Percentiles rank a stretch among this genome's conserved stretches.
Evolutionary conservation across 2,888 invertebrate genomes (phyloP).

Genomic region (Drosophila monieri): DNA sequence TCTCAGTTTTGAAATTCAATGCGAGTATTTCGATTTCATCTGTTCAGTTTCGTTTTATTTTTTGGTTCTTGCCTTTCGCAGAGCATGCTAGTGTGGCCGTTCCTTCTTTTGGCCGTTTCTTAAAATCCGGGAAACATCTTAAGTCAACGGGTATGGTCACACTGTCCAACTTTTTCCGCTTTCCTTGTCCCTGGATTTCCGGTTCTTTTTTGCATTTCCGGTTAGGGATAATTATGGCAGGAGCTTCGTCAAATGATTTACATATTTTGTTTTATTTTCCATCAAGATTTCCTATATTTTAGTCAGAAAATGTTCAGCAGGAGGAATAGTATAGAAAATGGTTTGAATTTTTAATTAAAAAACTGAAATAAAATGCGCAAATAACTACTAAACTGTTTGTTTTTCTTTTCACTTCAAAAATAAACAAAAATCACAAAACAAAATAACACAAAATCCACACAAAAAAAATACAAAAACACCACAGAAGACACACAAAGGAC

Average conservation of each 20-base stretch:
- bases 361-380: neutral
- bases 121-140: neutral
- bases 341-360: neutral
- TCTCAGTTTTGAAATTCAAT: conserved; percentile 14
- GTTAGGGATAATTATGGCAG: neutral
- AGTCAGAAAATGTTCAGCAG: neutral
- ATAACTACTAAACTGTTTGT: neutral
- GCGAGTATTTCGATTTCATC: conserved; percentile 7
- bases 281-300: no score
- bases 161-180: neutral
- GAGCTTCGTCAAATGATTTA: no score
- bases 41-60: conserved; percentile 18
- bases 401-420: conserved; percentile 3
- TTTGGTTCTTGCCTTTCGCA: conserved; percentile 3
- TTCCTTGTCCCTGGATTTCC: neutral
- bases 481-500: neutral
- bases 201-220: neutral
- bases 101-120: neutral
- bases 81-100: conserved; percentile 1
- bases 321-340: neutral
- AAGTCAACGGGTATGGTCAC: neutral
- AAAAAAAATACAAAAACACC: neutral
- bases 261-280: no score
- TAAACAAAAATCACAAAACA: neutral
- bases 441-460: neutral